Base-by-base conservation (phyloP, 2,113 vertebrate species). In the Macrotis lagotis region DNA sequence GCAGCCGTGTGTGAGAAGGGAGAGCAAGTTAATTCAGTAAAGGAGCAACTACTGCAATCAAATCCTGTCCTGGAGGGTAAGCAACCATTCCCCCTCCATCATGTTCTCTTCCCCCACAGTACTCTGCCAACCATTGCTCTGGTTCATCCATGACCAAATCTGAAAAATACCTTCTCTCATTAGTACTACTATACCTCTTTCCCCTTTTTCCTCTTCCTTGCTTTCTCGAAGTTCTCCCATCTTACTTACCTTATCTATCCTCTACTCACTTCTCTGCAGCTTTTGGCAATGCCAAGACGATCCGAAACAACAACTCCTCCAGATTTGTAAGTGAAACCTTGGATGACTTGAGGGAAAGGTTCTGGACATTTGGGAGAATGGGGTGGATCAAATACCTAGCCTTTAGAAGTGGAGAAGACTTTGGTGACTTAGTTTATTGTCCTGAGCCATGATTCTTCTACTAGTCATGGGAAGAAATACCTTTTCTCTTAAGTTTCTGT, bases 41-140 rank as follows among this genome's bases (percentile, higher is more conserved):
- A 99, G 96, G 99, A 99, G 91, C 99, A 99, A 49, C 98, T 99
- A 28, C 98, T 99, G 83, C 98, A 98, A 92, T 99, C 99, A 44
- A 99, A 99, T 92, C 99, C 99, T 0, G 98, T 99, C 83, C 97
- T 99, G 96, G 99, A 99, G 94, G 99, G 99, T 99, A 55, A 97
- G 98, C 8, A 6, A 0, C 19, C 1, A 19, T 51, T 28, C 28
- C 22, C 49, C 44, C 50, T 22, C 50, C 0, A 4, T 25, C 59
- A 55, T 44, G 44, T 9, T 52, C 11, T 48, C 91, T 91, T 91
- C 31, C 55, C 51, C 37, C 66, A 74, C 24, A 3, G 9, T 25
- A 19, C n/a, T 88, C 83, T 59, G 2, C 19, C 50, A 37, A 59
- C 48, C 89, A 12, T 66, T n/a, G 44, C 59, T 89, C 9, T 25